Percentiles rank a stretch among this genome's conserved stretches.
Conservation (phyloP, 2,888 invertebrate species). For the Poecilus cupreus region DNA sequence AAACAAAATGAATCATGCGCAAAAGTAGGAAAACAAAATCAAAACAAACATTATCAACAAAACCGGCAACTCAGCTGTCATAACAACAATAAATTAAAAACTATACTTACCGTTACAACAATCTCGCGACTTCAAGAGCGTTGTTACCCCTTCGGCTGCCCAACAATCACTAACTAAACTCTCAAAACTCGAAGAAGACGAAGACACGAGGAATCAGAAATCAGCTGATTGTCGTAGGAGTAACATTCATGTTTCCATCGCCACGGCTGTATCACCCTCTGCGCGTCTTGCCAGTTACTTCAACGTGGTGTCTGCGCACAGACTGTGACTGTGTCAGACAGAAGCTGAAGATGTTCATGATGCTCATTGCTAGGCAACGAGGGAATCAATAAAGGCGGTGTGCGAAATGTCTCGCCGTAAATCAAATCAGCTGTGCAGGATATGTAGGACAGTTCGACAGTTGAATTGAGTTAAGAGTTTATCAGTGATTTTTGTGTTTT, state of each 20-base stretch:
- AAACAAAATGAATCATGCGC: not conserved
- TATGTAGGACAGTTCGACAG: slow-evolving; percentile 41
- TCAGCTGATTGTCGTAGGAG: not conserved
- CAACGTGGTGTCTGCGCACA: not conserved
- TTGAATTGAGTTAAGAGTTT: slow-evolving; percentile 5
- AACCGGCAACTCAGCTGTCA: not conserved
- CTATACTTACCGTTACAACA: not conserved
- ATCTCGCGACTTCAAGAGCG: not conserved
- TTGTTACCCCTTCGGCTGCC: not conserved
- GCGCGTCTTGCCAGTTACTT: not conserved
- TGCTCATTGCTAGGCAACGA: slow-evolving; percentile 51
- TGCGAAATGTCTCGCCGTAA: slow-evolving; percentile 46
- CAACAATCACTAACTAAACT: not conserved
- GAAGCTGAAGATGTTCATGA: slow-evolving; percentile 41
- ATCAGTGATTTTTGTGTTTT: not conserved
- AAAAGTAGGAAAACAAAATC: not conserved
- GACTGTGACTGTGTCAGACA: not conserved
- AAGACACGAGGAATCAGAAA: too few species aligned
- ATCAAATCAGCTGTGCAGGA: slow-evolving; percentile 19
- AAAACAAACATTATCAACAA: not conserved
- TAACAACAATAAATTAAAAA: not conserved
- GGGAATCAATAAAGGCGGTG: slow-evolving; percentile 53
- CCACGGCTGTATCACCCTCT: not conserved
- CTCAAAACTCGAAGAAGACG: too few species aligned
- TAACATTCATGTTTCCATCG: not conserved